phyloP scores from a whole-genome alignment of 2,113 vertebrate species.

The Phoxinus phoxinus region DNA sequence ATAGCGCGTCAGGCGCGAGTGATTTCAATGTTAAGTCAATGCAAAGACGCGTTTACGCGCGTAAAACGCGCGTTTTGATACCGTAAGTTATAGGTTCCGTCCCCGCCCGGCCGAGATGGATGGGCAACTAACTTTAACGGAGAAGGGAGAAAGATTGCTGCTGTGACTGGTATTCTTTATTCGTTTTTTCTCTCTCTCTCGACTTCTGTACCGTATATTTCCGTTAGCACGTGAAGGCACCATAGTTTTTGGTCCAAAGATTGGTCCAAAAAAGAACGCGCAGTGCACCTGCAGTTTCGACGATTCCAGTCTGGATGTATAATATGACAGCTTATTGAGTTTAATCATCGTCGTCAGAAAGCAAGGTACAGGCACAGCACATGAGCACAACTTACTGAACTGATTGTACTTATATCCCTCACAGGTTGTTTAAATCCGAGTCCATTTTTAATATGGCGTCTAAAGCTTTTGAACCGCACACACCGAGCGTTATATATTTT shows the following conservation, averaged over 20 bases:
- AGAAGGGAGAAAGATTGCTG: too few species aligned
- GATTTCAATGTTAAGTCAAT: too few species aligned
- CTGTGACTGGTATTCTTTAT: too few species aligned
- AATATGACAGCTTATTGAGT: neutral
- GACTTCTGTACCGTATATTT: too few species aligned
- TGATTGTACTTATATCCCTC: neutral
- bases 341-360: neutral
- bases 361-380: neutral
- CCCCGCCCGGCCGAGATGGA: too few species aligned
- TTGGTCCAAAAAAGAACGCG: neutral
- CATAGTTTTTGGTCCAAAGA: neutral
- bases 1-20: too few species aligned
- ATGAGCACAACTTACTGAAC: neutral
- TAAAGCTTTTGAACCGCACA: neutral
- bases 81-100: too few species aligned
- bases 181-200: too few species aligned
- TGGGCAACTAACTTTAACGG: too few species aligned
- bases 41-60: too few species aligned
- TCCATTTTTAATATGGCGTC: neutral
- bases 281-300: neutral
- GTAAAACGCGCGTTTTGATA: too few species aligned
- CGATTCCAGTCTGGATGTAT: neutral
- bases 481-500: slow-evolving; percentile 1
- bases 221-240: too few species aligned
- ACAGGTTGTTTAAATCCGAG: neutral